These are phyloP conservation scores for Ibycter americanus DNA, from an alignment of 2,797 vertebrate genomes.

Conservation along the genomic window DNA sequence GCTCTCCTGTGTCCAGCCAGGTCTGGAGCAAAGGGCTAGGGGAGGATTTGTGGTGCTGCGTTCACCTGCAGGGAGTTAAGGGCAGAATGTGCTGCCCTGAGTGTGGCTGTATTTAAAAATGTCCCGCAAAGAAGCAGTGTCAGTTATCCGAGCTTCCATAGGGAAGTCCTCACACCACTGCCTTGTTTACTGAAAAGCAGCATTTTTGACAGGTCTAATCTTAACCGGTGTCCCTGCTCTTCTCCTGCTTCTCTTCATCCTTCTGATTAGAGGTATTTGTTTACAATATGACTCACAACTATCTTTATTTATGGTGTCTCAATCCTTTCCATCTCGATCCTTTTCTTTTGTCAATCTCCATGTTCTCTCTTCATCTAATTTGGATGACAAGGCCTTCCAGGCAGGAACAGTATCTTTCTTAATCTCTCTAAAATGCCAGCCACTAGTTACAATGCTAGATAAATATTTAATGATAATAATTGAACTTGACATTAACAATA, in stretches of 20 bases:
- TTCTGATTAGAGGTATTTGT: neutral
- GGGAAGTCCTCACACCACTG: neutral
- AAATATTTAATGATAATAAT: constrained; percentile 53
- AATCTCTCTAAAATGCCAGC: constrained; percentile 25
- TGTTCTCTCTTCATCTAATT: neutral
- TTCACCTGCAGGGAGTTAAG: neutral
- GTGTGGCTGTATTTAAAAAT: rapidly evolving
- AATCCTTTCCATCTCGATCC: neutral
- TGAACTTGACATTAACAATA: neutral
- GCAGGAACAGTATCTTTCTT: constrained; percentile 22
- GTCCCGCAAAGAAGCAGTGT: neutral
- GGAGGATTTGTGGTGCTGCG: neutral
- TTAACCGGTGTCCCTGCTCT: neutral
- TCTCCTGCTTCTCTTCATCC: neutral
- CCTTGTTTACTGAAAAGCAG: neutral
- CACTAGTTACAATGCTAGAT: neutral
- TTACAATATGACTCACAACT: neutral
- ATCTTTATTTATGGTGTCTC: neutral
- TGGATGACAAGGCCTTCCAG: constrained; percentile 12
- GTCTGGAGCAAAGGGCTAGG: neutral
- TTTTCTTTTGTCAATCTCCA: neutral
- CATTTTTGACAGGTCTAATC: neutral
- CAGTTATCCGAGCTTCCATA: rapidly evolving
- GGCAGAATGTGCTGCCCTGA: neutral
- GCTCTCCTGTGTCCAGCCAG: neutral